A percentile compares a stretch with the other conserved stretches of the same genome.
Evolutionary conservation across 92 coral and sea anemone genomes (phyloP).

Genomic region (Phenganax marumi): DNA sequence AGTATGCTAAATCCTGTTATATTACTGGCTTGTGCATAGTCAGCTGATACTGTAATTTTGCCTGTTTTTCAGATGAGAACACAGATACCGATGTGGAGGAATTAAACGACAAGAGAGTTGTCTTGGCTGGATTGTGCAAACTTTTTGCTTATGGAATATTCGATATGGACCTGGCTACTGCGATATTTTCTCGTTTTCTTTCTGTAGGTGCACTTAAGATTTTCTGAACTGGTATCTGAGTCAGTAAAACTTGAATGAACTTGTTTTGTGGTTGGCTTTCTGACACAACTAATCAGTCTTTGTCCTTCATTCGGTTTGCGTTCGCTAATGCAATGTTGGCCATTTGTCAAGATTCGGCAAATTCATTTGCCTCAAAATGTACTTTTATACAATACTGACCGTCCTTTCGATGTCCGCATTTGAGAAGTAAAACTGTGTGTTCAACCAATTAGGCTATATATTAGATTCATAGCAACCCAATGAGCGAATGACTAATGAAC

Average conservation of each 20-base stretch:
- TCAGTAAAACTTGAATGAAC: not conserved
- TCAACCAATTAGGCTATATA: too few species aligned
- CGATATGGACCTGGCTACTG: conserved; percentile 72
- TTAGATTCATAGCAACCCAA: too few species aligned
- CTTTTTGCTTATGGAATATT: conserved; percentile 77
- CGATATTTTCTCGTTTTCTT: conserved; percentile 65
- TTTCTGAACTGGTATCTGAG: not conserved
- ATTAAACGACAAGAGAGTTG: conserved; percentile 69
- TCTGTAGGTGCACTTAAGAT: conserved; percentile 50
- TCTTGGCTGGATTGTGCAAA: conserved; percentile 85
- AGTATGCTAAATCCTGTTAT: not conserved
- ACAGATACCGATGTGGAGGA: conserved; percentile 82
- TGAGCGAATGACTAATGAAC: too few species aligned
- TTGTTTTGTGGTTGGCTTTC: not conserved
- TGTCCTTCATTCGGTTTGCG: not conserved
- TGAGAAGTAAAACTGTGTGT: too few species aligned
- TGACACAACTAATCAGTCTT: not conserved
- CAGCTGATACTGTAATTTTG: too few species aligned
- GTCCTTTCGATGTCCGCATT: too few species aligned
- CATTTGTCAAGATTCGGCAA: too few species aligned
- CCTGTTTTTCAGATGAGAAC: conserved; percentile 62
- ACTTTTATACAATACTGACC: too few species aligned
- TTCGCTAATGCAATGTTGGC: too few species aligned
- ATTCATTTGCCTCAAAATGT: too few species aligned
- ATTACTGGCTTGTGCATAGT: not conserved